These are phyloP conservation scores for Pagetopsis macropterus DNA, from an alignment of 2,797 vertebrate species.

Conservation along the genomic window DNA sequence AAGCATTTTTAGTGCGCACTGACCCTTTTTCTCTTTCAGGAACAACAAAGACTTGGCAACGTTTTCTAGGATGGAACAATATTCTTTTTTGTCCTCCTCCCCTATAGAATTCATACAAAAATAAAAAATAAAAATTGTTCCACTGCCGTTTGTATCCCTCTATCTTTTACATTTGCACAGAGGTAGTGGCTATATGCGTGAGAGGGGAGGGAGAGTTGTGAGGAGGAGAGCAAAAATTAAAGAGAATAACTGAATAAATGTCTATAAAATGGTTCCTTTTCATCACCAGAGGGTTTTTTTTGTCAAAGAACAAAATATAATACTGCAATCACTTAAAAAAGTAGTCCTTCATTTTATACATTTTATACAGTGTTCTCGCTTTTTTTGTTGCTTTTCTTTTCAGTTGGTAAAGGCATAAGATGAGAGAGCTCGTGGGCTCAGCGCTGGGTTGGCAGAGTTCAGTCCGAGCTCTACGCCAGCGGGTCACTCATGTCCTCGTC, in stretches of 20 bases:
- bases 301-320: conserved; percentile 93
- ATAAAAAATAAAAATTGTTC: conserved; percentile 81
- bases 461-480: conserved; percentile 86
- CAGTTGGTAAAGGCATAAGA: conserved; percentile 81
- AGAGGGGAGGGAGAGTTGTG: conserved; percentile 58
- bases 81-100: conserved; percentile 48
- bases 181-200: conserved; percentile 86
- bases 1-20: conserved; percentile 68
- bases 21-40: conserved; percentile 60
- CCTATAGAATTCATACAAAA: conserved; percentile 85
- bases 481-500: conserved; percentile 95
- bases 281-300: conserved; percentile 77
- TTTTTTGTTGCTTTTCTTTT: conserved; percentile 81
- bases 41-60: conserved; percentile 71
- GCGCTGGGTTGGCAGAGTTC: conserved; percentile 69
- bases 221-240: conserved; percentile 70
- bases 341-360: conserved; percentile 99
- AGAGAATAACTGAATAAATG: conserved; percentile 78
- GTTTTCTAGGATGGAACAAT: conserved; percentile 77
- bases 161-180: conserved; percentile 83
- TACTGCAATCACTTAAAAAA: conserved; percentile 99
- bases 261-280: conserved; percentile 86
- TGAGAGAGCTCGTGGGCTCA: conserved; percentile 67
- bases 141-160: conserved; percentile 75
- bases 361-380: conserved; percentile 93